Evolutionary conservation across 2,888 invertebrate genomes (phyloP).

Genomic region (Drosophila lacicola): DNA sequence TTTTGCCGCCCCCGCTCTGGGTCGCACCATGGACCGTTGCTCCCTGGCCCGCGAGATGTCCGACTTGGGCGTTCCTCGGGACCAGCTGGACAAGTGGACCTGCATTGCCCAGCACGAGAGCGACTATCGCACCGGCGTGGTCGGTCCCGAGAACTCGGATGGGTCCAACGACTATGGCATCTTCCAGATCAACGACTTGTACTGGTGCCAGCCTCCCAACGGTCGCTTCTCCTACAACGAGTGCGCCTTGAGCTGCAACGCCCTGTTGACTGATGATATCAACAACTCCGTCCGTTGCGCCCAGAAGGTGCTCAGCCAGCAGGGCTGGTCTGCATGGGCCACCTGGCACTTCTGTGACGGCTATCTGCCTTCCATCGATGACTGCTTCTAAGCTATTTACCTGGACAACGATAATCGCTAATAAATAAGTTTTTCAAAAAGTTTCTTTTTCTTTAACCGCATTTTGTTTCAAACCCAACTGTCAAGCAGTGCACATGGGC

Average conservation of each 20-base stretch:
- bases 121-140: constrained; percentile 83
- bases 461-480: neutral
- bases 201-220: constrained; percentile 75
- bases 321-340: constrained; percentile 81
- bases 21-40: constrained; percentile 66
- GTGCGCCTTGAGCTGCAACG: constrained; percentile 68
- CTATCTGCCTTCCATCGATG: constrained; percentile 61
- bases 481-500: constrained; percentile 12
- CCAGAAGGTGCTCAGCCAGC: constrained; percentile 63
- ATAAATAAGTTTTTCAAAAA: constrained; percentile 10
- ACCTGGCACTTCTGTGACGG: constrained; percentile 73
- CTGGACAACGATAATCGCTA: neutral
- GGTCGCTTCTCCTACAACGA: constrained; percentile 76
- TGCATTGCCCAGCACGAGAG: constrained; percentile 79
- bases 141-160: constrained; percentile 85
- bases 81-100: constrained; percentile 71
- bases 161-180: constrained; percentile 84
- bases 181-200: constrained; percentile 82
- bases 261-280: constrained; percentile 72
- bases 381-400: constrained; percentile 54
- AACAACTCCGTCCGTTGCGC: constrained; percentile 70
- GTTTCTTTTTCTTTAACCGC: no score
- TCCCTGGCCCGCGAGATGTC: constrained; percentile 68
- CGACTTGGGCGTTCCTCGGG: constrained; percentile 67
- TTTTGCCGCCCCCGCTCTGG: constrained; percentile 55